A percentile compares a stretch with the other conserved stretches of the same genome.
phyloP scores from a whole-genome alignment of 2,888 invertebrate genomes.

The Octodonta nipae region DNA sequence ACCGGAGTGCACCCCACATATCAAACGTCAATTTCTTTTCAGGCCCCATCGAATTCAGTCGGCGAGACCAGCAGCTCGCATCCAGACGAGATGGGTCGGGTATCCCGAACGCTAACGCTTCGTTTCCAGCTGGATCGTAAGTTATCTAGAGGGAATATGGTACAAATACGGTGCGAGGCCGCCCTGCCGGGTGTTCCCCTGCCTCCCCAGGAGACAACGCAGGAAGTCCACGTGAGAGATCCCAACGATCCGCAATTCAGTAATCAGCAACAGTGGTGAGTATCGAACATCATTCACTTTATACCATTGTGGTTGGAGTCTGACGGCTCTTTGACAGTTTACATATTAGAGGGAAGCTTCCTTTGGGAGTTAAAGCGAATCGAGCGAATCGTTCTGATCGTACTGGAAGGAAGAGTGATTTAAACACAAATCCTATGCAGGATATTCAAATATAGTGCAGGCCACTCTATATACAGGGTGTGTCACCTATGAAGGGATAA shows the following conservation, averaged over 20 bases:
- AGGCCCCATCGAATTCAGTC: not conserved
- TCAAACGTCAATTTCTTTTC: too few species aligned
- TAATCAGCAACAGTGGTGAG: not conserved
- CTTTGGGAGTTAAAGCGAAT: too few species aligned
- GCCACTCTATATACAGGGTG: too few species aligned
- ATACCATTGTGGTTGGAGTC: too few species aligned
- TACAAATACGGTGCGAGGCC: constrained; percentile 1
- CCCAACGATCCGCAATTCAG: not conserved
- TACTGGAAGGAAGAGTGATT: too few species aligned
- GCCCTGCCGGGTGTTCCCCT: not conserved
- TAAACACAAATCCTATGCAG: too few species aligned
- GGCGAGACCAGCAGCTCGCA: not conserved
- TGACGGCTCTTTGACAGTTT: too few species aligned
- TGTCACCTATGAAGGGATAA: too few species aligned
- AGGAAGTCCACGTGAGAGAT: not conserved
- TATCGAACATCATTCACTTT: not conserved
- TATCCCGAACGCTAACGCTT: not conserved
- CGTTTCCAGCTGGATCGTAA: not conserved
- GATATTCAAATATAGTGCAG: too few species aligned
- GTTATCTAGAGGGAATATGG: not conserved
- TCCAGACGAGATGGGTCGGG: not conserved
- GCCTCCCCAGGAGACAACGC: not conserved
- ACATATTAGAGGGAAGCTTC: too few species aligned
- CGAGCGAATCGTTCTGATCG: too few species aligned
- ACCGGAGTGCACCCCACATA: too few species aligned